Conservation (phyloP, 2,797 vertebrate species). For the Paramormyrops hopkinsi region DNA sequence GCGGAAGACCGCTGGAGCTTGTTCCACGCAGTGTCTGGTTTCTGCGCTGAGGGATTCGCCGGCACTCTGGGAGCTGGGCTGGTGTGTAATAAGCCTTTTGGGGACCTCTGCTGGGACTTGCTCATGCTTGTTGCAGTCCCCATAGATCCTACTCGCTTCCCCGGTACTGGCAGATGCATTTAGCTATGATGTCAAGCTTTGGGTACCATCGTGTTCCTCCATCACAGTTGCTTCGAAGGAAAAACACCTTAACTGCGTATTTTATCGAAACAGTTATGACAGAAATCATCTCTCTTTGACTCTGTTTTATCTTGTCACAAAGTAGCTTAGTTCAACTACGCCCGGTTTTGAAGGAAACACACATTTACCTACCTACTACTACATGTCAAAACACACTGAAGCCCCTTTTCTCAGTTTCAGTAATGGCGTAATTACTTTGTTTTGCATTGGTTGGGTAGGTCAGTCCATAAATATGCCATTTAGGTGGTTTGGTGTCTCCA, state of each 20-base stretch:
- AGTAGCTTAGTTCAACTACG: not conserved
- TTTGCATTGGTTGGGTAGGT: not conserved
- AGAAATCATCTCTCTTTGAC: not conserved
- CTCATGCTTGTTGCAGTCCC: not conserved
- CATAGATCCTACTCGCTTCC: not conserved
- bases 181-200: not conserved
- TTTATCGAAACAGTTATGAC: not conserved
- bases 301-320: not conserved
- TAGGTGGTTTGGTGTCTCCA: not conserved
- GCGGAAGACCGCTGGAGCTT: slow-evolving; percentile 26
- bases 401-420: not conserved
- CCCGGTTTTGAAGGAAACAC: not conserved
- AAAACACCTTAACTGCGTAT: not conserved
- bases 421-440: not conserved
- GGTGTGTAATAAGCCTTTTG: not conserved
- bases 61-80: not conserved
- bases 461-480: not conserved
- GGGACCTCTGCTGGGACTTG: not conserved
- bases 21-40: slow-evolving; percentile 36
- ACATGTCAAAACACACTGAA: not conserved
- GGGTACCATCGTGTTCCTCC: not conserved
- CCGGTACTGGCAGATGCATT: not conserved
- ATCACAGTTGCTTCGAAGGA: not conserved
- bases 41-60: not conserved
- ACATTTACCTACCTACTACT: not conserved